A percentile compares a stretch with the other conserved stretches of the same genome.
Evolutionary conservation across 2,113 vertebrate genomes (phyloP).

Genomic region (Syrmaticus mikado): DNA sequence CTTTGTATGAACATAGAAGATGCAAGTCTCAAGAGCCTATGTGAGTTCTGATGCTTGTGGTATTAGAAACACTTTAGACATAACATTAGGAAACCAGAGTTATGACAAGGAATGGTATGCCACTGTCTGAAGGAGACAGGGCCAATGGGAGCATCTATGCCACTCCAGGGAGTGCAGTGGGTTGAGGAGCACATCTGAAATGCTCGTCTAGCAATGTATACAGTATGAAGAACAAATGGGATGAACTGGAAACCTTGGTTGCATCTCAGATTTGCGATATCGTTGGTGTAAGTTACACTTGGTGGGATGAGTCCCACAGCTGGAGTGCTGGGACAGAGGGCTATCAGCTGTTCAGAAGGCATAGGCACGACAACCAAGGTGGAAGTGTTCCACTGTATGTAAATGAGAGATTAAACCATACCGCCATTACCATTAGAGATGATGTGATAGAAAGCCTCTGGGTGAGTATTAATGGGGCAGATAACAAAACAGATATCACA

Average conservation of each 20-base stretch:
- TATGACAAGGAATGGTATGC: not conserved
- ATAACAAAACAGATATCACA: not conserved
- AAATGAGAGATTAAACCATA: not conserved
- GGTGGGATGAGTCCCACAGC: not conserved
- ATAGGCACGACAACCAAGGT: not conserved
- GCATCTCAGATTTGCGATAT: not conserved
- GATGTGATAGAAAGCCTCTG: not conserved
- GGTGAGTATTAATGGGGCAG: not conserved
- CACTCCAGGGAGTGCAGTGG: not conserved
- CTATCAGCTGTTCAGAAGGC: not conserved
- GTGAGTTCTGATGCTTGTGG: not conserved
- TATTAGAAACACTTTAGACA: not conserved
- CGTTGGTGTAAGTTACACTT: not conserved
- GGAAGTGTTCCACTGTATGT: not conserved
- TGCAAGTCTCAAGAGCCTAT: rapidly evolving
- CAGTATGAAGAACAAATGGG: not conserved
- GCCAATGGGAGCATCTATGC: not conserved
- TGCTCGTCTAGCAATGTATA: not conserved
- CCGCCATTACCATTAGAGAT: not conserved
- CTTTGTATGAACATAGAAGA: not conserved
- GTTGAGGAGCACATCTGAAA: not conserved
- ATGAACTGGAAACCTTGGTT: not conserved
- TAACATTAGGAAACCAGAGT: not conserved
- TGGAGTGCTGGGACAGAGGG: not conserved
- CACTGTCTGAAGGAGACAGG: not conserved